Base-by-base conservation (phyloP, 2,113 vertebrate species). In the Chitala chitala region DNA sequence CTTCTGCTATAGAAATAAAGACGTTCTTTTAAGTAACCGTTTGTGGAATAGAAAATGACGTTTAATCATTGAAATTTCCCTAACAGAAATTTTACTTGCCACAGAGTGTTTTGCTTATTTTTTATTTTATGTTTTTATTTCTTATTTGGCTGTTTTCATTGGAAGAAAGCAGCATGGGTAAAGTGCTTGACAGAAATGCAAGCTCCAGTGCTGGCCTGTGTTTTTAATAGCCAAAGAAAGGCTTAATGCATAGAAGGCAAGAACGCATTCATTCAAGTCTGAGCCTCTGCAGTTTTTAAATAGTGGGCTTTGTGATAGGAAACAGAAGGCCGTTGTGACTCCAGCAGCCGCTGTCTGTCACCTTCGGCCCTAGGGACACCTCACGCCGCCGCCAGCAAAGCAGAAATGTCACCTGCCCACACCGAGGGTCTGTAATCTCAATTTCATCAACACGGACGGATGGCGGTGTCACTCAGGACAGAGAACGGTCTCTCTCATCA, bases 381-480 rank as follows among this genome's bases (percentile, higher is more conserved):
- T 69, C 51, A 44, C 40, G 46, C 20, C 3, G 38, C 63, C 8
- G 63, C 38, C 36, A 66, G 20, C 54, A 61, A 59, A 38, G 61
- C 73, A 65, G 22, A 68, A 63, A 73, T 64, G 58, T 51, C 56
- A 73, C 44, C 44, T 51, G 22, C 72, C n/a, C 7, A 20, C 50
- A 46, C 72, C 2, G 42, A 51, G 44, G 72, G 72, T 58, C 72
- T 42, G 7, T 8, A 33, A 59, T 29, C 24, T 58, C 36, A 46
- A 61, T 51, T 73, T 61, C 72, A 73, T 73, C 58, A 73, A 61
- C 55, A 50, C 24, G 26, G 44, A 51, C 17, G 58, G 71, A 38
- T 26, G 72, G 42, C 58, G 44, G 42, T 64, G 72, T 73, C 72
- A 61, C 26, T 17, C 29, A 61, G 26, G 36, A 51, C 48, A 51